phyloP scores from a whole-genome alignment of 2,888 invertebrate genomes.

The Ethmia dodecea region DNA sequence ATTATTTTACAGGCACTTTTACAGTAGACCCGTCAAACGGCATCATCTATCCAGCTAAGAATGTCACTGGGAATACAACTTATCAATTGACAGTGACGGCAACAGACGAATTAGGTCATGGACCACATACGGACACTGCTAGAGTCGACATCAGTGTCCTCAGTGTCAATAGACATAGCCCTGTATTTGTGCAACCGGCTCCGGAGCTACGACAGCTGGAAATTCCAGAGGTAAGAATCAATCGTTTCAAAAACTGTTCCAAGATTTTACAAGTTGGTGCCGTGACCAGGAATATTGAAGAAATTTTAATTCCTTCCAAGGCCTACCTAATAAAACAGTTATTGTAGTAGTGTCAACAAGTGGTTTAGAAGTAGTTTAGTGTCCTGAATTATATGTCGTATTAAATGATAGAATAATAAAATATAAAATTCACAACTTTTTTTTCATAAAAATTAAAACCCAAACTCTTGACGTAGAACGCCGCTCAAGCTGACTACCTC shows the following conservation, averaged over 20 bases:
- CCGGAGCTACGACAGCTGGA: conserved; percentile 85
- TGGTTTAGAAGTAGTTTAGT: too few relatives aligned
- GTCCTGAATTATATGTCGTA: too few relatives aligned
- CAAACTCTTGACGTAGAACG: conserved; percentile 78
- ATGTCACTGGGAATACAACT: conserved; percentile 79
- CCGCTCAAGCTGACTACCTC: conserved; percentile 84
- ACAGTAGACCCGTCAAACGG: conserved; percentile 86
- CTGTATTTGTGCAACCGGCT: conserved; percentile 87
- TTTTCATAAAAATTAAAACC: too few relatives aligned
- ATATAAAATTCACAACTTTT: too few relatives aligned
- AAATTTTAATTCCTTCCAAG: too few relatives aligned
- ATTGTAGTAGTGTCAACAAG: too few relatives aligned
- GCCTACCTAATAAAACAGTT: too few relatives aligned
- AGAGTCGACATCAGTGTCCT: conserved; percentile 86
- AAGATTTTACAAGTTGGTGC: too few relatives aligned
- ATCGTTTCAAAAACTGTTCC: too few relatives aligned
- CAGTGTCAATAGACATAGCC: conserved; percentile 89
- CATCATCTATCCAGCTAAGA: conserved; percentile 87
- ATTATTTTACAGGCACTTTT: conserved; percentile 88
- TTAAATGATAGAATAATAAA: too few relatives aligned
- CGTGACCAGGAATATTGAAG: too few relatives aligned
- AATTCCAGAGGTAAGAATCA: conserved; percentile 89
- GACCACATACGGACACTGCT: conserved; percentile 81
- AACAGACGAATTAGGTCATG: conserved; percentile 83
- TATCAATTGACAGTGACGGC: conserved; percentile 83